Evolutionary conservation across 2,113 vertebrate genomes (phyloP).

Genomic region (Leptocoma aspasia): DNA sequence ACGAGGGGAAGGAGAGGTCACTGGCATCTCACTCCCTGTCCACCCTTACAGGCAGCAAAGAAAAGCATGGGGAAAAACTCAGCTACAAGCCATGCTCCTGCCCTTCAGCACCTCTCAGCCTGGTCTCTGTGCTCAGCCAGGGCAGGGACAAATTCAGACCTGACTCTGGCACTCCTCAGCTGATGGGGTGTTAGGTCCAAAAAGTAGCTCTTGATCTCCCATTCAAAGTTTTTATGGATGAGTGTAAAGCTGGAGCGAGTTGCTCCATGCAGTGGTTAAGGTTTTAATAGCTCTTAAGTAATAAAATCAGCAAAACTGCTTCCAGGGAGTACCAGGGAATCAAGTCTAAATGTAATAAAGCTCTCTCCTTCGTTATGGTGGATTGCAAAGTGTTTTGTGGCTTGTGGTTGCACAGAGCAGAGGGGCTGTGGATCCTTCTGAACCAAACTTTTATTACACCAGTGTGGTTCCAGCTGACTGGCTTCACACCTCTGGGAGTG

Average conservation of each 20-base stretch:
- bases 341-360: slow-evolving; percentile 37
- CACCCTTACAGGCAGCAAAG: neutral
- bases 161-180: neutral
- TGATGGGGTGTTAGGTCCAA: neutral
- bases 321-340: slow-evolving; percentile 54
- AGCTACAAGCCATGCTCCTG: neutral
- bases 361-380: neutral
- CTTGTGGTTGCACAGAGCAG: slow-evolving; percentile 18
- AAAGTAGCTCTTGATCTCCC: neutral
- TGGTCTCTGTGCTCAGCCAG: neutral
- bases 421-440: neutral
- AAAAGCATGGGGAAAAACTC: neutral
- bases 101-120: neutral
- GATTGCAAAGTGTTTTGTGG: slow-evolving; percentile 37
- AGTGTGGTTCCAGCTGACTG: neutral
- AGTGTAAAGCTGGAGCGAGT: slow-evolving; percentile 25
- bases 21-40: neutral
- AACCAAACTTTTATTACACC: neutral
- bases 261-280: slow-evolving; percentile 34
- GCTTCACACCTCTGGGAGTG: neutral
- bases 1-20: neutral
- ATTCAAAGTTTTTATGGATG: neutral
- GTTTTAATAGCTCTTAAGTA: slow-evolving; percentile 54
- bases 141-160: neutral
- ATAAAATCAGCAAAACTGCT: slow-evolving; percentile 38